Conservation (phyloP, 2,888 invertebrate genomes). For the Cistogaster globosa region DNA sequence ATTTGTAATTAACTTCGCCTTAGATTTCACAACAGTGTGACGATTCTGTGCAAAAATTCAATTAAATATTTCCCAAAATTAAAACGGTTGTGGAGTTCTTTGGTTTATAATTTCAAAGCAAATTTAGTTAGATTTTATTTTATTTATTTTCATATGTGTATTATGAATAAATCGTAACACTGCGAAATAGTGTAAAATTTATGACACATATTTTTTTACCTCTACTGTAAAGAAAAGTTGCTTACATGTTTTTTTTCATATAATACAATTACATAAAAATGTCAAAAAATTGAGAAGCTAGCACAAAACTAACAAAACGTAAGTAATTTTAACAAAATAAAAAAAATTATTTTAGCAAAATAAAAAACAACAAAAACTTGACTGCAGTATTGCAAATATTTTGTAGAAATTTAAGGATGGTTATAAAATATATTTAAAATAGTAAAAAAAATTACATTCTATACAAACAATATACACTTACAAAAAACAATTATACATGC, state of each 20-base stretch:
- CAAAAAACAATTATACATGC: conserved; percentile 53
- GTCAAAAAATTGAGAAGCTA: conserved; percentile 65
- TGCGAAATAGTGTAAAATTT: no score
- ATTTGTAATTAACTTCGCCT: no score
- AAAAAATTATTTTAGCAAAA: conserved; percentile 54
- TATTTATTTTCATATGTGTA: no score
- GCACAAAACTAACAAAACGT: conserved; percentile 7
- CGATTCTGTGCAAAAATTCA: no score
- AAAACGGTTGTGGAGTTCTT: no score
- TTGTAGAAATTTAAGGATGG: conserved; percentile 81
- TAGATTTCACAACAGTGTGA: no score
- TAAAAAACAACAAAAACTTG: conserved; percentile 75
- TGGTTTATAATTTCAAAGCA: no score
- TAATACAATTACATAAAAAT: conserved; percentile 54
- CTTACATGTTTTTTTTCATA: conserved; percentile 6
- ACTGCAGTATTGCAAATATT: conserved; percentile 82
- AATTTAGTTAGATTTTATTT: no score
- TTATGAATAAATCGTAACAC: no score
- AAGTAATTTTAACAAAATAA: conserved; percentile 70
- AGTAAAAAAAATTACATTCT: conserved; percentile 52
- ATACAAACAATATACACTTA: conserved; percentile 68
- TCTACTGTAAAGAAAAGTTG: neutral
- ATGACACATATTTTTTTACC: no score
- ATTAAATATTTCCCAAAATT: no score
- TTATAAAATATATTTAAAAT: conserved; percentile 72